Evolutionary conservation across 2,888 invertebrate species (phyloP), one percentile per base, ranked within the genome.

Genomic region (Cancer borealis): DNA sequence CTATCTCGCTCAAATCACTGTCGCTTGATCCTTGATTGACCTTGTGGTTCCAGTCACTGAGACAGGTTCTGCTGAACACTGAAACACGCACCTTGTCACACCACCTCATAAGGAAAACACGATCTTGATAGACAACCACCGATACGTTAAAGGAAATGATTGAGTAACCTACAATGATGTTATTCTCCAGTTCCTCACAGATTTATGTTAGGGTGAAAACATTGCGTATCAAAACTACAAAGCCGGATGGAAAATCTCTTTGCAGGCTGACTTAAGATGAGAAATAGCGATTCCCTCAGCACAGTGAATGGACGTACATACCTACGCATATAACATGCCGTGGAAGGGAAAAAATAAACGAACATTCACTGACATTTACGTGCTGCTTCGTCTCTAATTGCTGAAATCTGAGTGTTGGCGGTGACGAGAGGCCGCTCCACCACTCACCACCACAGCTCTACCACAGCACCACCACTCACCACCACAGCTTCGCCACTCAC

Each of bases 221-320:
- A 79, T 10, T 79, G 12, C 14, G 26, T 17, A 5, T 26, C 79
- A n/a, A 26, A 66, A 66, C 10, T 12, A 79, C 12, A 6, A 12
- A 79, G 10, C 26, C 79, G 26, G 79, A 30, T 17, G n/a, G 30
- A 26, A 30, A 79, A 30, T 30, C 30, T 30, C 2, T 79, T 30
- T 30, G 12, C 2, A 79, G 14, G 73, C 73, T 73, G 73, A 73
- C n/a, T 73, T n/a, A 5, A n/a, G 10, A n/a, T 4, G 12, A 0
- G 79, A 79, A 79, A 26, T 30, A 79, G 14, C 30, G 12, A 26
- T 79, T 30, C 26, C 30, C 79, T 79, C 30, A 30, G 21, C 30
- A 79, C 79, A 79, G 66, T 66, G n/a, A 21, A 66, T 66, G 66
- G 66, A 66, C 66, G 66, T n/a, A 66, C 66, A n/a, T n/a, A 14